Conservation (phyloP, 2,888 invertebrate genomes). For the Ophraella communa region DNA sequence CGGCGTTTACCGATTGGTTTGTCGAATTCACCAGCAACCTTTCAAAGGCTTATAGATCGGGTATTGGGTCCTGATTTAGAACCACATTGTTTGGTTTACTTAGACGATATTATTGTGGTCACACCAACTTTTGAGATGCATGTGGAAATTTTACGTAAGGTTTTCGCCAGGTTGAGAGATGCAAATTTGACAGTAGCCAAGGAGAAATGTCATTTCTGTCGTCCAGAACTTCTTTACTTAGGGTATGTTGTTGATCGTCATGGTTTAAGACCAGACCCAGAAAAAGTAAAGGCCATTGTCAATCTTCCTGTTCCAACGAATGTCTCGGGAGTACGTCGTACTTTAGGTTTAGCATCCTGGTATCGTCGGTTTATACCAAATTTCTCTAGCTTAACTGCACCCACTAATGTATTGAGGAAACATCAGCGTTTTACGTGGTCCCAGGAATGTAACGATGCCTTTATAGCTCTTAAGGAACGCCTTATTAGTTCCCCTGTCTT, state of each 20-base stretch:
- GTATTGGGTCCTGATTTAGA: slow-evolving; percentile 39
- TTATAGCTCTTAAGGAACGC: background rate
- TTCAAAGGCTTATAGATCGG: slow-evolving; percentile 40
- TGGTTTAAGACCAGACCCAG: background rate
- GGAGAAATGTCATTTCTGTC: slow-evolving; percentile 26
- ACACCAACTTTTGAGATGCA: slow-evolving; percentile 36
- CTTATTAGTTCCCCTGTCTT: background rate
- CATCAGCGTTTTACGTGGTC: background rate
- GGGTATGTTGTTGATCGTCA: slow-evolving; percentile 14
- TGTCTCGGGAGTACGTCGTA: background rate
- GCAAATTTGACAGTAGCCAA: slow-evolving; percentile 39
- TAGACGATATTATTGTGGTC: slow-evolving; percentile 43
- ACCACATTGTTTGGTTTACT: slow-evolving; percentile 40
- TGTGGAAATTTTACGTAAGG: slow-evolving; percentile 27
- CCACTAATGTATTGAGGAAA: background rate
- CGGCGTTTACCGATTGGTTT: slow-evolving; percentile 47
- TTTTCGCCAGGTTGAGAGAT: slow-evolving; percentile 38
- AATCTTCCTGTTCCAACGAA: slow-evolving; percentile 28
- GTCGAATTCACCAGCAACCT: slow-evolving; percentile 42
- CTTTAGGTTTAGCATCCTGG: background rate
- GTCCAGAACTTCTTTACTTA: slow-evolving; percentile 14
- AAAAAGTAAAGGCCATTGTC: too few species aligned
- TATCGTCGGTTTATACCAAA: background rate
- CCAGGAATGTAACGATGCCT: too few species aligned
- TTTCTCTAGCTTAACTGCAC: background rate